phyloP scores from a whole-genome alignment of 2,888 invertebrate genomes.

The Crossocerus cetratus region DNA sequence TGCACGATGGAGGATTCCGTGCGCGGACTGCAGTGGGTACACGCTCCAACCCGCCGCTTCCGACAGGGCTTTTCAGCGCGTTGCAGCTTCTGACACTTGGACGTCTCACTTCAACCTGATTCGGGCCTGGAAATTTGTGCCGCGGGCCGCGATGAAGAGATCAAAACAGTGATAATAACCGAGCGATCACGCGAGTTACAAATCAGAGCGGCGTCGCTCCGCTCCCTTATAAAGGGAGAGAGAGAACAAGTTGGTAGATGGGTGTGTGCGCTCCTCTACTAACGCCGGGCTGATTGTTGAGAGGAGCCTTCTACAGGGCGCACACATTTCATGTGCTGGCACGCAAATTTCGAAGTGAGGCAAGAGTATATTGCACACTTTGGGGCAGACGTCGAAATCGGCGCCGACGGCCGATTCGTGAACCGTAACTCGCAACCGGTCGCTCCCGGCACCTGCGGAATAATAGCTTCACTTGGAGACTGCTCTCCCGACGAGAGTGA shows the following conservation, averaged over 20 bases:
- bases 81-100: conserved; percentile 47
- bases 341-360: not conserved
- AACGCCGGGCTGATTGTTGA: too few relatives aligned
- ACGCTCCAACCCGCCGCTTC: conserved; percentile 50
- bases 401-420: not conserved
- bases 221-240: not conserved
- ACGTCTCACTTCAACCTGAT: conserved; percentile 46
- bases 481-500: conserved; percentile 17
- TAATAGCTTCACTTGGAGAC: conserved; percentile 22
- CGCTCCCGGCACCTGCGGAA: conserved; percentile 28
- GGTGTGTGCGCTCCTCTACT: too few relatives aligned
- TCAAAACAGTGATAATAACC: conserved; percentile 20
- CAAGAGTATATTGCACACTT: not conserved
- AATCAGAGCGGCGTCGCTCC: not conserved
- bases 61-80: conserved; percentile 52
- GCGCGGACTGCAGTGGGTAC: conserved; percentile 36
- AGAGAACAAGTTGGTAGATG: not conserved
- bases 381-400: not conserved
- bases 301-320: too few relatives aligned
- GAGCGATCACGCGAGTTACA: conserved; percentile 36
- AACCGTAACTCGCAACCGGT: not conserved
- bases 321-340: not conserved
- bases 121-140: conserved; percentile 41
- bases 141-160: conserved; percentile 35
- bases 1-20: conserved; percentile 52